Conservation (phyloP, 1,140 invertebrate genomes). For the Contarinia nasturtii region DNA sequence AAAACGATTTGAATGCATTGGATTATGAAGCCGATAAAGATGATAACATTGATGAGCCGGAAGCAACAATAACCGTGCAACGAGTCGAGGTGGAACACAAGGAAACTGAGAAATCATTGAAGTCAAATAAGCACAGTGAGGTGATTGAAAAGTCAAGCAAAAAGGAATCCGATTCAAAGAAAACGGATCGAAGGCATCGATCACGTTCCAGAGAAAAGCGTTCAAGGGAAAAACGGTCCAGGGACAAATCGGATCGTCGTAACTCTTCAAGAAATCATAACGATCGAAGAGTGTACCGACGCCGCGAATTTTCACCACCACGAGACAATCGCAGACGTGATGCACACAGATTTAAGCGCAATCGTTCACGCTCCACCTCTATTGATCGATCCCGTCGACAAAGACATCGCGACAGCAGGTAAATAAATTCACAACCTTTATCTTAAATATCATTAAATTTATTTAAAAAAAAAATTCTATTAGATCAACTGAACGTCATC, state of each 20-base stretch:
- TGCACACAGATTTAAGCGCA: no score
- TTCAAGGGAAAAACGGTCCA: neutral
- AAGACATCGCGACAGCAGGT: neutral
- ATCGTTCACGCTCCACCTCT: neutral
- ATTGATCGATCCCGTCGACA: neutral
- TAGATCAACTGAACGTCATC: conserved; percentile 5
- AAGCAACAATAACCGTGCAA: neutral
- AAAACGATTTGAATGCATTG: conserved; percentile 18
- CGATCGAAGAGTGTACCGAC: no score
- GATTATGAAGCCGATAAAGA: conserved; percentile 20
- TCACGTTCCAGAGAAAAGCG: no score
- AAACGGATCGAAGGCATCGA: neutral
- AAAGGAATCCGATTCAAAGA: neutral
- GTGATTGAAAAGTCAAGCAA: no score
- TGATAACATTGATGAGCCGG: conserved; percentile 7
- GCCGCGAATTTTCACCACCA: no score
- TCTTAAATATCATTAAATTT: conserved; percentile 8
- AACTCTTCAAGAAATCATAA: neutral
- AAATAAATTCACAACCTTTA: conserved; percentile 3
- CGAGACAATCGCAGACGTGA: no score
- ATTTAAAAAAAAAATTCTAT: conserved; percentile 7
- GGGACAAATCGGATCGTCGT: neutral
- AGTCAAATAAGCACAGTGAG: no score
- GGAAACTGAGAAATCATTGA: neutral
- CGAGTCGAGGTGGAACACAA: neutral